Percentiles rank a stretch among this genome's conserved stretches.
These are phyloP conservation scores for Rostratula benghalensis DNA, from an alignment of 2,113 vertebrate species.

Conservation along the genomic window DNA sequence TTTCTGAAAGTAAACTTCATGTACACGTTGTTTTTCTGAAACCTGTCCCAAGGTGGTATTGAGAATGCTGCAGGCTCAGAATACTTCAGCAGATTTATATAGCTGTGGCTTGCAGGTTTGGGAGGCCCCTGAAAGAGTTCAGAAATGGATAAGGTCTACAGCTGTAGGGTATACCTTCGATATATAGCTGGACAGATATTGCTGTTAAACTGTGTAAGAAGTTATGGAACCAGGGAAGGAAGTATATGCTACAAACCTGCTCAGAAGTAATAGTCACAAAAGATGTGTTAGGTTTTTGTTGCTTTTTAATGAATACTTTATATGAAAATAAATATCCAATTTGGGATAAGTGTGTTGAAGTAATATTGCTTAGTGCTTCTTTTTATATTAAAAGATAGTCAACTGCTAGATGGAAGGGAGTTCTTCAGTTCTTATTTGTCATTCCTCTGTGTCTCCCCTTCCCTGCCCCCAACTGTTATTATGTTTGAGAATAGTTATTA, in stretches of 20 bases:
- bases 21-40: not conserved
- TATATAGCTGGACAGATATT: not conserved
- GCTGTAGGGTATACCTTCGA: not conserved
- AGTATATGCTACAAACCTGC: rapidly evolving
- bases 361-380: not conserved
- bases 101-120: not conserved
- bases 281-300: not conserved
- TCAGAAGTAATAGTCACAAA: not conserved
- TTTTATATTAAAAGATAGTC: not conserved
- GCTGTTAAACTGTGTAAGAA: not conserved
- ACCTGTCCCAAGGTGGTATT: not conserved
- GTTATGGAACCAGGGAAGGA: not conserved
- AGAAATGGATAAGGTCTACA: not conserved
- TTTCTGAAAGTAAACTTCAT: not conserved
- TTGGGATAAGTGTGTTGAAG: not conserved
- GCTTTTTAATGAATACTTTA: not conserved
- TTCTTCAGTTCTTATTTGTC: not conserved
- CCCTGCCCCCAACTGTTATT: rapidly evolving
- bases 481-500: not conserved
- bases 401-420: not conserved
- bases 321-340: not conserved
- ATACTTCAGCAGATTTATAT: not conserved
- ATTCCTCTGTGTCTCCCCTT: no score
- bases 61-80: not conserved
- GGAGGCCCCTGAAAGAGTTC: not conserved